phyloP scores from a whole-genome alignment of 2,888 invertebrate genomes.

The Punctoribates punctum region DNA sequence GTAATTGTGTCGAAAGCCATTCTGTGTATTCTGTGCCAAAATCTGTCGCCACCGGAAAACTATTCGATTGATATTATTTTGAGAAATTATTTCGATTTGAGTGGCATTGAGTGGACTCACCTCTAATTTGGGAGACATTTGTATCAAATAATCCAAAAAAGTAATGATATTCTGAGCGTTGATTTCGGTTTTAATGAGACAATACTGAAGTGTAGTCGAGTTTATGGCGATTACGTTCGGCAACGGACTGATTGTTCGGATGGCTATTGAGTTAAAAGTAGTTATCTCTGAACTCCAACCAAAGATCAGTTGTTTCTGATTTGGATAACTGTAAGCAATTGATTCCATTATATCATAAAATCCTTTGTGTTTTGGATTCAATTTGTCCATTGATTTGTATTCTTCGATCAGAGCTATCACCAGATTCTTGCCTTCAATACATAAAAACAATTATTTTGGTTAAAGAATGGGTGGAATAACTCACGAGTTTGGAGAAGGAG shows the following conservation, averaged over 20 bases:
- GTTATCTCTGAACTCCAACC: slow-evolving; percentile 90
- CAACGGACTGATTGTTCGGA: slow-evolving; percentile 70
- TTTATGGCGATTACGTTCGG: slow-evolving; percentile 87
- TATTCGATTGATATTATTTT: slow-evolving; percentile 51
- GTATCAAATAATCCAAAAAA: slow-evolving; percentile 65
- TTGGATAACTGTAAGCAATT: slow-evolving; percentile 68
- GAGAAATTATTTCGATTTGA: background rate
- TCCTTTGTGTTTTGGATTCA: slow-evolving; percentile 36
- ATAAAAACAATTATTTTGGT: background rate
- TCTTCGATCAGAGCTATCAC: slow-evolving; percentile 43
- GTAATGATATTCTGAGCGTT: slow-evolving; percentile 71
- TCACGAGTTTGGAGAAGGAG: slow-evolving; percentile 78
- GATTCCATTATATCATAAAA: slow-evolving; percentile 79
- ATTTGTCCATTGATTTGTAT: slow-evolving; percentile 19
- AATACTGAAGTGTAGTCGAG: slow-evolving; percentile 85
- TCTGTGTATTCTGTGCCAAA: slow-evolving; percentile 71
- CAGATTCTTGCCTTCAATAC: slow-evolving; percentile 37
- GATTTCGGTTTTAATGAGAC: slow-evolving; percentile 69
- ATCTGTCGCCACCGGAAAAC: slow-evolving; percentile 79
- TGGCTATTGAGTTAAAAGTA: slow-evolving; percentile 86
- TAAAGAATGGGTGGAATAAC: slow-evolving; percentile 41
- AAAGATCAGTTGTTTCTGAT: slow-evolving; percentile 73
- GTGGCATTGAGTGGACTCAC: background rate
- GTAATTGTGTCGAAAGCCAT: slow-evolving; percentile 49
- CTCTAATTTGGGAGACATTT: slow-evolving; percentile 53